These are phyloP conservation scores for Drosophila tristis DNA, from an alignment of 1,140 invertebrate genomes.

Conservation along the genomic window DNA sequence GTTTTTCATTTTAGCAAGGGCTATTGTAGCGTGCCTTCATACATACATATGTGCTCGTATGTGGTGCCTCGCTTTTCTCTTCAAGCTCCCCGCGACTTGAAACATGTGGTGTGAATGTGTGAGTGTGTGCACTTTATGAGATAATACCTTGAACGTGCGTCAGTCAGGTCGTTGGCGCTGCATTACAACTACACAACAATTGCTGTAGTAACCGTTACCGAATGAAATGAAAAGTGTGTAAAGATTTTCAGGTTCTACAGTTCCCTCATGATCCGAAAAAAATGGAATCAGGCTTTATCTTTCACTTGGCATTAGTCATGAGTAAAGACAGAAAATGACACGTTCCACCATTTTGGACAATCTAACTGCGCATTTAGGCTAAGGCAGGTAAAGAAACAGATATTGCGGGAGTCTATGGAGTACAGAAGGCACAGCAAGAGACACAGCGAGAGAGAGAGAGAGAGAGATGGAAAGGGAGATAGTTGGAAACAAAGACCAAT, in stretches of 20 bases:
- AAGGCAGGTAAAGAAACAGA: conserved; percentile 14
- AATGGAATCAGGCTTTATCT: conserved; percentile 20
- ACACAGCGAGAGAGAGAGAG: not conserved
- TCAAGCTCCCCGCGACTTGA: not conserved
- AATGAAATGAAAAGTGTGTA: conserved; percentile 69
- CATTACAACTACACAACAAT: conserved; percentile 65
- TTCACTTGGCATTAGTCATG: conserved; percentile 42
- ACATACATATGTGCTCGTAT: not conserved
- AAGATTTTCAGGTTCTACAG: conserved; percentile 28
- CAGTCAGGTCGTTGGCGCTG: conserved; percentile 75
- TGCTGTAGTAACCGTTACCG: conserved; percentile 34
- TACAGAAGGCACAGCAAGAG: not conserved
- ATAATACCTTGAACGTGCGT: conserved; percentile 84
- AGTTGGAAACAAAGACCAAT: conserved; percentile 33
- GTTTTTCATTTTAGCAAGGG: conserved; percentile 56
- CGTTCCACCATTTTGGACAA: conserved; percentile 61
- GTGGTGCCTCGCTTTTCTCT: conserved; percentile 6
- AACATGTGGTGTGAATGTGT: not conserved
- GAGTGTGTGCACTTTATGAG: conserved; percentile 63
- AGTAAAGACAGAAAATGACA: conserved; percentile 29
- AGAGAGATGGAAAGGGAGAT: not conserved
- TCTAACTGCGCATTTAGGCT: conserved; percentile 70
- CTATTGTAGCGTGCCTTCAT: conserved; percentile 31
- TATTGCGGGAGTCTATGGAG: no score
- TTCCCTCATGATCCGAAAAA: conserved; percentile 3